phyloP scores from a whole-genome alignment of 1,140 invertebrate genomes.

The Branchinecta lynchi region DNA sequence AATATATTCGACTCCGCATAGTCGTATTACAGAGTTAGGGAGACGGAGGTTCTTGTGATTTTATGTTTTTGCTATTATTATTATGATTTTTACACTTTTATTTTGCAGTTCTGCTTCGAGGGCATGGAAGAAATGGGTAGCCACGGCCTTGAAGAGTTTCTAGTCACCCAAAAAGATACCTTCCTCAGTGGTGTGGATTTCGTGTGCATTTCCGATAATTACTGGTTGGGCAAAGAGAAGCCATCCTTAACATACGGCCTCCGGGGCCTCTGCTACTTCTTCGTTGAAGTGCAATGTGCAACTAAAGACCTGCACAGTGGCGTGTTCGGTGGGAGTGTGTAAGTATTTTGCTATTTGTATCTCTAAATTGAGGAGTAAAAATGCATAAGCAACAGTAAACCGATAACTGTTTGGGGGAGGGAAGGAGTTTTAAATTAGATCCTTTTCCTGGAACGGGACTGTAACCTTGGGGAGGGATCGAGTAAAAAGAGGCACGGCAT shows the following conservation, averaged over 20 bases:
- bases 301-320: constrained; percentile 89
- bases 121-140: constrained; percentile 98
- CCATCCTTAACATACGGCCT: constrained; percentile 95
- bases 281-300: constrained; percentile 73
- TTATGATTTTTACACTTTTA: constrained; percentile 19
- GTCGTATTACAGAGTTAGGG: too few relatives aligned
- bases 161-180: constrained; percentile 51
- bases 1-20: too few relatives aligned
- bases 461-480: too few relatives aligned
- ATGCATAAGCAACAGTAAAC: too few relatives aligned
- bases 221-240: constrained; percentile 91
- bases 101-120: constrained; percentile 74
- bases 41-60: too few relatives aligned
- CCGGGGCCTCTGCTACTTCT: constrained; percentile 83
- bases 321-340: constrained; percentile 76
- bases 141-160: constrained; percentile 76
- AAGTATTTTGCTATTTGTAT: constrained; percentile 32
- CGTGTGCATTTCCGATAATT: constrained; percentile 97
- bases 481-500: too few relatives aligned
- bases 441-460: too few relatives aligned
- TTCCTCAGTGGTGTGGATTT: constrained; percentile 78
- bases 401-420: too few relatives aligned
- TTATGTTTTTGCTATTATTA: too few relatives aligned
- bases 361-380: too few relatives aligned
- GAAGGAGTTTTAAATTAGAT: too few relatives aligned